Percentiles rank a stretch among this genome's conserved stretches.
Conservation (phyloP, 2,888 invertebrate species). For the Eugnorisma glareosa region DNA sequence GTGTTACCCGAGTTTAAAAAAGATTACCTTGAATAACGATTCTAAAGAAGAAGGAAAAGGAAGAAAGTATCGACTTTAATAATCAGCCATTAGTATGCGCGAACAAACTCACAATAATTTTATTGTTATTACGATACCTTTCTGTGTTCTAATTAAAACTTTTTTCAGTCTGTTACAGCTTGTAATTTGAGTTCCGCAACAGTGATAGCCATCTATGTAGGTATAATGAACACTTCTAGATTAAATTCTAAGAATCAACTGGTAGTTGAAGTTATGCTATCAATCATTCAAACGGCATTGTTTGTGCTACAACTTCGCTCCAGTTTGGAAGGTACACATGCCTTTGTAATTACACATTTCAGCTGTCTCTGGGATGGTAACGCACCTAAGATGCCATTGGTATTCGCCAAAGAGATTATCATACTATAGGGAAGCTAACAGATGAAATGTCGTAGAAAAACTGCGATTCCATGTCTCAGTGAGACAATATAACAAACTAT, state of each 20-base stretch:
- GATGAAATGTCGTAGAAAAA: neutral
- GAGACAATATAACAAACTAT: neutral
- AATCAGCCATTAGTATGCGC: slow-evolving; percentile 44
- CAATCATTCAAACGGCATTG: too few species aligned
- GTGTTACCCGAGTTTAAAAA: neutral
- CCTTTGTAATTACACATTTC: neutral
- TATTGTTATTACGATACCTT: slow-evolving; percentile 8
- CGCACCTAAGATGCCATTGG: neutral
- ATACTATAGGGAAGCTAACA: neutral
- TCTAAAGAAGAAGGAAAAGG: neutral
- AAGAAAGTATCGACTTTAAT: neutral
- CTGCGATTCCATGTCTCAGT: neutral
- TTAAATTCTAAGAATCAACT: slow-evolving; percentile 9
- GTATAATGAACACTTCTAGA: neutral
- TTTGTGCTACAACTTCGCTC: neutral
- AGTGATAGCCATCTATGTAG: neutral
- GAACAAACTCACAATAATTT: slow-evolving; percentile 22
- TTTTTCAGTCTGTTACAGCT: neutral
- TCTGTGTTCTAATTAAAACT: slow-evolving; percentile 41
- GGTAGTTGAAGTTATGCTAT: neutral
- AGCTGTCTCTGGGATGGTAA: neutral
- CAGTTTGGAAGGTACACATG: neutral
- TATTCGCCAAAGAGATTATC: neutral
- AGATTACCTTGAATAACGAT: neutral
- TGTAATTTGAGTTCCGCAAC: neutral